These are phyloP conservation scores for Nymphalis urticae DNA, from an alignment of 2,888 invertebrate genomes.

Conservation along the genomic window DNA sequence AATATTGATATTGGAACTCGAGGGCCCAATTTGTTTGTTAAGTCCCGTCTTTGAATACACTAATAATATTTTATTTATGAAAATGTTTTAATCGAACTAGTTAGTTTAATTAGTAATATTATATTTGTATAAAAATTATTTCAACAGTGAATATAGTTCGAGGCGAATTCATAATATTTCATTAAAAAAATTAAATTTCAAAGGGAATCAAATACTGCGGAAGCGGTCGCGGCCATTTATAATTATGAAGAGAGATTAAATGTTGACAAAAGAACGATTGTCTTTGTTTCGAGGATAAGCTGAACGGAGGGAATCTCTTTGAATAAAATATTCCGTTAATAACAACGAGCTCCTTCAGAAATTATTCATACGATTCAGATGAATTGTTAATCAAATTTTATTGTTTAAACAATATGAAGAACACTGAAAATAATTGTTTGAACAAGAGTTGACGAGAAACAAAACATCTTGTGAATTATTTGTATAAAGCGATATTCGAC, in stretches of 20 bases:
- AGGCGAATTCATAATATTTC: neutral
- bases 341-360: neutral
- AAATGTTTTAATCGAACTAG: neutral
- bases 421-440: neutral
- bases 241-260: neutral
- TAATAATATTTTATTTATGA: too few relatives aligned
- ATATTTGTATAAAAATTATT: neutral
- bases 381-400: neutral
- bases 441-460: too few relatives aligned
- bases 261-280: neutral
- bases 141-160: neutral
- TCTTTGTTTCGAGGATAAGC: constrained; percentile 1
- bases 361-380: neutral
- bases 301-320: neutral
- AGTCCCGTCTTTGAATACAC: neutral
- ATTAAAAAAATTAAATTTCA: neutral
- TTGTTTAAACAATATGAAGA: neutral
- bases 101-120: neutral
- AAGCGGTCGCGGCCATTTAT: neutral
- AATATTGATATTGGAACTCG: neutral
- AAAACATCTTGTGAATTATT: too few relatives aligned
- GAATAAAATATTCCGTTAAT: neutral
- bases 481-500: too few relatives aligned
- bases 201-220: neutral
- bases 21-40: neutral